A percentile compares a stretch with the other conserved stretches of the same genome.
These are phyloP conservation scores for Coracias cyanogaster DNA, from an alignment of 2,797 vertebrate species.

Conservation along the genomic window DNA sequence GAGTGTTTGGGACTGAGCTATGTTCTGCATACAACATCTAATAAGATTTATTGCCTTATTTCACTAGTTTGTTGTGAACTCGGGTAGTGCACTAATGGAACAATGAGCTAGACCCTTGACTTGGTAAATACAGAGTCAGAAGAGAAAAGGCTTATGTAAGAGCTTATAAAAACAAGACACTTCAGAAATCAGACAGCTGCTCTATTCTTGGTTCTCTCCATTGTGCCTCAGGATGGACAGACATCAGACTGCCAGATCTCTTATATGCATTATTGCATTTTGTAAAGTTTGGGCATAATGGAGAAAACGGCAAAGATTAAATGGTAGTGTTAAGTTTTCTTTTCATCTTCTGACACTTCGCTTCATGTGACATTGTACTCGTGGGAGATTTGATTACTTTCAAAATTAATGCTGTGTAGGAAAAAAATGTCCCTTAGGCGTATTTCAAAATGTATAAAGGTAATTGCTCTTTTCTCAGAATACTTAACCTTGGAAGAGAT, in stretches of 20 bases:
- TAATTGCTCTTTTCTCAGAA: not conserved
- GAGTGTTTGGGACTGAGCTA: not conserved
- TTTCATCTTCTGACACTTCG: not conserved
- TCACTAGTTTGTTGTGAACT: slow-evolving; percentile 18
- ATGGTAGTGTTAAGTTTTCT: not conserved
- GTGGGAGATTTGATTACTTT: not conserved
- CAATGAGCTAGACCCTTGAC: slow-evolving; percentile 39
- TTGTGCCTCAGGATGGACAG: slow-evolving; percentile 3
- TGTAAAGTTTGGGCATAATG: not conserved
- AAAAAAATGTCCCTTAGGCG: not conserved
- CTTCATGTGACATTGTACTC: not conserved
- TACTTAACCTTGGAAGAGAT: not conserved
- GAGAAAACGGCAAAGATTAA: not conserved
- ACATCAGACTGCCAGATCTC: not conserved
- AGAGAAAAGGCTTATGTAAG: slow-evolving; percentile 42
- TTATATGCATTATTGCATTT: not conserved
- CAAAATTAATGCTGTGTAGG: not conserved
- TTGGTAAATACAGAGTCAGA: slow-evolving; percentile 3
- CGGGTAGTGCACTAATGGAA: slow-evolving; percentile 18
- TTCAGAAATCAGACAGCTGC: slow-evolving; percentile 23
- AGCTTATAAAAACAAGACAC: not conserved
- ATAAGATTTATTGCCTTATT: slow-evolving; percentile 44
- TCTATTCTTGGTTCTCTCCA: not conserved
- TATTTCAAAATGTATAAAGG: not conserved
- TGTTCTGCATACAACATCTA: not conserved